Evolutionary conservation across 2,888 invertebrate species (phyloP).

Genomic region (Xanthorhoe spadicearia): DNA sequence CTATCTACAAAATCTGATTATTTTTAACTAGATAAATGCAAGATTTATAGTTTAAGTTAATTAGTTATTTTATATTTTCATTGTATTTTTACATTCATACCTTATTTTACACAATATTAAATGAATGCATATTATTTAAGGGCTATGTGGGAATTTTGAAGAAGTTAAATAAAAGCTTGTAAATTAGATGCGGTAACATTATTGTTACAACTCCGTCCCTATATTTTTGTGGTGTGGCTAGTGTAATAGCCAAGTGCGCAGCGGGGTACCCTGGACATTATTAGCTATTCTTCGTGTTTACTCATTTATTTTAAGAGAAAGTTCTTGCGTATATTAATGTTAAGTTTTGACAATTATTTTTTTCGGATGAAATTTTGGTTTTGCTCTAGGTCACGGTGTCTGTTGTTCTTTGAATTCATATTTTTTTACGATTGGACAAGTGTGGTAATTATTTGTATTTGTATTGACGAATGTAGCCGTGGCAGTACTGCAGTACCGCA

Average conservation of each 20-base stretch:
- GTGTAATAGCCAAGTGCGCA: conserved; percentile 52
- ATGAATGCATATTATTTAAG: too few relatives aligned
- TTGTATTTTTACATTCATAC: too few relatives aligned
- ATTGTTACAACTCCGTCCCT: conserved; percentile 37
- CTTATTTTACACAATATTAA: too few relatives aligned
- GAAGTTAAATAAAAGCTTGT: neutral
- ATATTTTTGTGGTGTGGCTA: conserved; percentile 45
- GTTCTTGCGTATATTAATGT: neutral
- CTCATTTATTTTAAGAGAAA: conserved; percentile 30
- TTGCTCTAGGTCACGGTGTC: too few relatives aligned
- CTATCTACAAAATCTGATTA: conserved; percentile 37
- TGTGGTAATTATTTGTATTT: conserved; percentile 18
- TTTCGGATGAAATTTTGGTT: too few relatives aligned
- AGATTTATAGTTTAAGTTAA: too few relatives aligned
- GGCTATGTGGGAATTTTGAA: too few relatives aligned
- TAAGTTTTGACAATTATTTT: too few relatives aligned
- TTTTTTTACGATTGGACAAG: conserved; percentile 7
- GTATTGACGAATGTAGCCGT: conserved; percentile 63
- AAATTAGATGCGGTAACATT: neutral
- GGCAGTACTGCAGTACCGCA: conserved; percentile 72
- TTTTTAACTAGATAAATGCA: conserved; percentile 16
- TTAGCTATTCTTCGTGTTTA: conserved; percentile 33
- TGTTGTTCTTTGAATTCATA: neutral
- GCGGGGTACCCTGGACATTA: conserved; percentile 64
- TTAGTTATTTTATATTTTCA: too few relatives aligned